Conservation (phyloP, 2,113 vertebrate genomes). For the Dryoscopus gambensis region DNA sequence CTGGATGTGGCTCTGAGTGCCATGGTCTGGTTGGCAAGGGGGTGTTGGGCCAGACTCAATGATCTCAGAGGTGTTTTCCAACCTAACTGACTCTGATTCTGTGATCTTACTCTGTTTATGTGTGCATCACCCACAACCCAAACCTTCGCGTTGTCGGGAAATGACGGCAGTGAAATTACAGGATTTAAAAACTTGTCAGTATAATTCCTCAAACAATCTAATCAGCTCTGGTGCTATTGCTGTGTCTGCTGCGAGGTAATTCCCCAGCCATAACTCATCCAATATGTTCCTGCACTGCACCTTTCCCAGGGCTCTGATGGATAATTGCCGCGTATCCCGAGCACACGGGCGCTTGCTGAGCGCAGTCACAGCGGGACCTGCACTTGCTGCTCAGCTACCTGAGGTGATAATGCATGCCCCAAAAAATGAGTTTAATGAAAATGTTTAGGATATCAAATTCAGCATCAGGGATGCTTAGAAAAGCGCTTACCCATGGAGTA, state of each 20-base stretch:
- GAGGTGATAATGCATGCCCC: slow-evolving; percentile 29
- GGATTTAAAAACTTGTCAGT: neutral
- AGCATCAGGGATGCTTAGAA: neutral
- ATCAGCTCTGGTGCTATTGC: neutral
- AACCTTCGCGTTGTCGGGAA: neutral
- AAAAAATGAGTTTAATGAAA: slow-evolving; percentile 36
- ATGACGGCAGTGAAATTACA: accelerated
- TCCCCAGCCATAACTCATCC: neutral
- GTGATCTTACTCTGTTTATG: neutral
- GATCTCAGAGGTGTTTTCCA: neutral
- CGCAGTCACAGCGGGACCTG: neutral
- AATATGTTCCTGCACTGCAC: neutral
- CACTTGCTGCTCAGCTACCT: neutral
- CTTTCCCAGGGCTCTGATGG: neutral
- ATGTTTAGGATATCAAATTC: slow-evolving; percentile 37
- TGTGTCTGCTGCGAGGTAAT: neutral
- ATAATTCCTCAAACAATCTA: neutral
- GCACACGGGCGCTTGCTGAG: neutral
- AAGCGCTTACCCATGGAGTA: neutral
- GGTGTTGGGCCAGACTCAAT: accelerated
- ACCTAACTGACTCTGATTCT: accelerated
- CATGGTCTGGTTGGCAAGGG: neutral
- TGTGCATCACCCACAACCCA: neutral
- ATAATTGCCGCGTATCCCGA: neutral
- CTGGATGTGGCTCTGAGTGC: neutral